phyloP scores from a whole-genome alignment of 2,113 vertebrate species.

The Balaeniceps rex region DNA sequence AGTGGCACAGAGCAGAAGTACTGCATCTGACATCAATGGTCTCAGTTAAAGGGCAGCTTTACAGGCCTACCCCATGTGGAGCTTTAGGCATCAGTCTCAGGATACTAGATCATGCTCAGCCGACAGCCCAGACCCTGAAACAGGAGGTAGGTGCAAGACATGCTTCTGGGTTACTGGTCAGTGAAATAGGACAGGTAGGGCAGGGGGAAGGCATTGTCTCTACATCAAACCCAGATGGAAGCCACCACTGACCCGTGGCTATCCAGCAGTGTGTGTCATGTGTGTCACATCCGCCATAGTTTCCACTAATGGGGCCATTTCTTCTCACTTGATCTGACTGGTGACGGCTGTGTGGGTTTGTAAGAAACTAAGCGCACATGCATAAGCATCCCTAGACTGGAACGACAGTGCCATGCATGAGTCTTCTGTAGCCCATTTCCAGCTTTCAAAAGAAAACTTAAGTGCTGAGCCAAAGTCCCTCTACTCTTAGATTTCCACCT shows the following conservation, averaged over 20 bases:
- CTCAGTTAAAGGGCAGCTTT: neutral
- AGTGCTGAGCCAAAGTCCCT: neutral
- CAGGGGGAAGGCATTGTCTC: neutral
- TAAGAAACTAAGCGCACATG: neutral
- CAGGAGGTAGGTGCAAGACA: neutral
- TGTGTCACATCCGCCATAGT: neutral
- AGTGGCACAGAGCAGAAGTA: neutral
- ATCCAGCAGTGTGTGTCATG: fast-evolving
- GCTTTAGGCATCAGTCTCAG: neutral
- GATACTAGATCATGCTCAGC: neutral
- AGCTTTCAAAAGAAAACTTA: neutral
- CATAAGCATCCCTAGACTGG: neutral
- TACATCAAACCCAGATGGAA: neutral
- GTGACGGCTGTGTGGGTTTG: neutral
- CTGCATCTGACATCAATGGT: neutral
- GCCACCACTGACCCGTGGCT: neutral
- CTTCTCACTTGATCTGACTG: neutral
- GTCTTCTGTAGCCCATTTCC: neutral
- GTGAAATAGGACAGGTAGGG: neutral
- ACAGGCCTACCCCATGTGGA: neutral
- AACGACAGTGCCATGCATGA: neutral
- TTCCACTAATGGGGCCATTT: neutral
- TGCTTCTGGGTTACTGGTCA: neutral
- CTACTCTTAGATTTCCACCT: neutral
- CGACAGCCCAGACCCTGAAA: neutral